Percentiles rank a stretch among this genome's conserved stretches.
Evolutionary conservation across 2,888 invertebrate genomes (phyloP).

Genomic region (Yponomeuta sedellus): DNA sequence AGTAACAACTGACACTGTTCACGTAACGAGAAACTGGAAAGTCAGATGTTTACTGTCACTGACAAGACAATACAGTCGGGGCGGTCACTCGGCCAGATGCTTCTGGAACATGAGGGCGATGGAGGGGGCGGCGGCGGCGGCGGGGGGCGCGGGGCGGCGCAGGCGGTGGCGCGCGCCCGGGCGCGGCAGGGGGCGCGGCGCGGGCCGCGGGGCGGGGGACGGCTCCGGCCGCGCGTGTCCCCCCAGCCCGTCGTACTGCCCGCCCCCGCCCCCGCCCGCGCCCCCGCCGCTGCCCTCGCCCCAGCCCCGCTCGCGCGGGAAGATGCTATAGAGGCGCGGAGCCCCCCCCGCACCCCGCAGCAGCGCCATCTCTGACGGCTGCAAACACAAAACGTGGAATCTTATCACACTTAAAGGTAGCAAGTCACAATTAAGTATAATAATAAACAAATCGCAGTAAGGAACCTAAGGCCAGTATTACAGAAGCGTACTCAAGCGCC

Average conservation of each 20-base stretch:
- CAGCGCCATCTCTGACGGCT: slow-evolving; percentile 8
- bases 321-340: background rate
- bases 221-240: slow-evolving; percentile 47
- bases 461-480: no score
- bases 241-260: slow-evolving; percentile 50
- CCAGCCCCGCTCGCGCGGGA: slow-evolving; percentile 16
- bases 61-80: background rate
- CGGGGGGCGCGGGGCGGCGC: slow-evolving; percentile 1
- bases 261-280: slow-evolving; percentile 16
- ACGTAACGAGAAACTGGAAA: no score
- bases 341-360: slow-evolving; percentile 16
- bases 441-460: no score
- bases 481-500: no score
- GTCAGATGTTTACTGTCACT: no score
- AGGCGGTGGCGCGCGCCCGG: background rate
- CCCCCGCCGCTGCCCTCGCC: slow-evolving; percentile 11
- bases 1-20: no score
- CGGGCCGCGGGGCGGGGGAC: slow-evolving; percentile 31
- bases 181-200: slow-evolving; percentile 11
- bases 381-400: no score
- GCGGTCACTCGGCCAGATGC: background rate
- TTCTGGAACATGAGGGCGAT: background rate
- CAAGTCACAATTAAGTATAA: no score
- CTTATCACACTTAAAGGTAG: no score
- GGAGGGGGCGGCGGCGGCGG: slow-evolving; percentile 3